Percentiles rank a stretch among this genome's conserved stretches.
Conservation (phyloP, 2,113 vertebrate species). For the Perca fluviatilis region DNA sequence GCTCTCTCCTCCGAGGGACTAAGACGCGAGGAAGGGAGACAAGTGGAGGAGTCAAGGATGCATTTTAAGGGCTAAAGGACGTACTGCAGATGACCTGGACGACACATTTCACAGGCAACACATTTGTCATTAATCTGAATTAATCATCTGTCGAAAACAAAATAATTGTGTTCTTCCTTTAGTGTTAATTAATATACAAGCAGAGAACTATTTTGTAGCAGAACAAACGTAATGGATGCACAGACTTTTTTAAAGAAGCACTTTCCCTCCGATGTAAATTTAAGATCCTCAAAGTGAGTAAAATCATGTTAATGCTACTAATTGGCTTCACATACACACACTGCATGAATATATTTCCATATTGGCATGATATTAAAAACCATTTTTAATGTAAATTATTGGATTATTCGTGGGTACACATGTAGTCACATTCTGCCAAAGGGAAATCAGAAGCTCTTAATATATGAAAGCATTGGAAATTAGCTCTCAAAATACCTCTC, state of each 20-base stretch:
- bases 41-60: too few relatives aligned
- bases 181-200: neutral
- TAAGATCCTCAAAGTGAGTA: slow-evolving; percentile 8
- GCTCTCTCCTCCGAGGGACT: too few relatives aligned
- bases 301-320: slow-evolving; percentile 54
- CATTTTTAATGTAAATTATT: slow-evolving; percentile 60
- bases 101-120: too few relatives aligned
- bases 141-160: neutral
- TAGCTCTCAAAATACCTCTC: slow-evolving; percentile 70
- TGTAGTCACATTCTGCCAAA: slow-evolving; percentile 66
- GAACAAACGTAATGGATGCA: neutral
- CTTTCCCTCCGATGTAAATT: neutral
- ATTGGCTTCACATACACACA: slow-evolving; percentile 38
- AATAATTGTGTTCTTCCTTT: neutral
- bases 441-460: slow-evolving; percentile 62
- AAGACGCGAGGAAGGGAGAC: too few relatives aligned
- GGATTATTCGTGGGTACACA: slow-evolving; percentile 67
- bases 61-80: too few relatives aligned
- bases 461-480: slow-evolving; percentile 66
- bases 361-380: slow-evolving; percentile 60
- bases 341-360: slow-evolving; percentile 44
- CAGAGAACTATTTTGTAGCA: neutral
- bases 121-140: neutral
- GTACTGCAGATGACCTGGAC: too few relatives aligned
- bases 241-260: neutral